Base-by-base conservation (phyloP, 2,113 vertebrate species). In the Apodemus sylvaticus region DNA sequence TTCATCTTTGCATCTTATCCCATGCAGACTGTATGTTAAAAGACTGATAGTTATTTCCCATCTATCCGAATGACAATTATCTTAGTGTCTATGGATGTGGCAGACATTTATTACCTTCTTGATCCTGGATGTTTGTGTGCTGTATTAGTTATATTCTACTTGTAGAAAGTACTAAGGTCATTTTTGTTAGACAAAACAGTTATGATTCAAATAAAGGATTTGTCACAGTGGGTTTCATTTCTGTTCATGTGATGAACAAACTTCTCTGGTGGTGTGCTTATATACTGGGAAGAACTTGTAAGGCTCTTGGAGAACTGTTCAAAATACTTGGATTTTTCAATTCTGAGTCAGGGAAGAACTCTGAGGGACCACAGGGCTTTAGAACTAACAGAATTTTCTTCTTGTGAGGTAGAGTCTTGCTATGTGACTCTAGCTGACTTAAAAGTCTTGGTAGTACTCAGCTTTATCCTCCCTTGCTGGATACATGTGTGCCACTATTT, bases 231-330 rank as follows among this genome's bases (percentile, higher is more conserved):
- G 68, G 71, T 85, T 93, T 92, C 39, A 68, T 20, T 82, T 94
- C 20, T 78, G 31, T 76, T 3, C 53, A 81, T 71, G 22, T 83
- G 87, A 90, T 51, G 60, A 85, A 77, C 10, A 93, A 70, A 62
- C 36, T 94, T 93, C 24, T 78, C 73, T 70, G 64, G 95, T 22
- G 95, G 68, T 95, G 89, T 55, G 89, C 19, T 94, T 85, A 93
- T 22, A 60, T 3, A n/a, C 5, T 55, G 19, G 60, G n/a, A 94
- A 94, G 89, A 93, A 85, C 66, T 58, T 91, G 1, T 48, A 29
- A 96, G 93, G 77, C 13, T 91, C 66, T 78, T 58, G 26, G 89
- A 86, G 58, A 95, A 89, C 60, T 96, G 51, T 73, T 93, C 58
- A 89, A 91, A 73, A 91, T 78, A 58, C 34, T 39, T 39, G 6